Base-by-base conservation (phyloP, 1,140 invertebrate species). In the Drosophila sp. region DNA sequence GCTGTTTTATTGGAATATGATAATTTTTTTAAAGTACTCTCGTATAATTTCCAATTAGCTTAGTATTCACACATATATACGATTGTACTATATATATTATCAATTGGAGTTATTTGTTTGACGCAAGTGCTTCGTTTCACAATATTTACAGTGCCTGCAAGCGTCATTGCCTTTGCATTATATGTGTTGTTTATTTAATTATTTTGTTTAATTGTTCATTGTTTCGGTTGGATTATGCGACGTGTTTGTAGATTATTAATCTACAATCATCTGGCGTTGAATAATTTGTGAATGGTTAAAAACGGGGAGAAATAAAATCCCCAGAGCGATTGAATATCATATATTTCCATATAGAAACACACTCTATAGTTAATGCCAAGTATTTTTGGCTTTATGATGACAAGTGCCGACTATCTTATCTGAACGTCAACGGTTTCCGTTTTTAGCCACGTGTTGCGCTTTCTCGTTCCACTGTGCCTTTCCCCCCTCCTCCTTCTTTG, bases 331-430 rank as follows among this genome's bases (percentile, higher is more conserved):
- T 41, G 34, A 36, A 11, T 11, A 36, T 41, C 40, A 41, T 14
- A 41, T 14, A 14, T 59, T 1, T 21, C 21, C n/a, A 14, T 32
- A 56, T 48, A 46, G 43, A 34, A 34, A 36, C 16, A 34, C 34
- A 51, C 29, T 51, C 16, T 2, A 14, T 48, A 46, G 40, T 43
- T 57, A 57, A 9, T 61, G 25, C 8, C n/a, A 41, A 50, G 46
- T 62, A 21, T 48, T 67, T 59, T 36, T 36, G 41, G 32, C 40
- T 57, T 48, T 50, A 66, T 58, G 46, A 50, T 40, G 38, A 66
- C 70, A 67, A 54, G 48, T 73, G 57, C 38, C 53, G 46, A 4
- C 43, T 74, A 74, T 74, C 72, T 74, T 74, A 70, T 74, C 72
- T 63, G 51, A 2, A 50, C 41, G 66, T 70, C 43, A 61, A 38